Evolutionary conservation across 2,888 invertebrate genomes (phyloP), one percentile per base, ranked within the genome.

Genomic region (Rhyacophila evoluta): DNA sequence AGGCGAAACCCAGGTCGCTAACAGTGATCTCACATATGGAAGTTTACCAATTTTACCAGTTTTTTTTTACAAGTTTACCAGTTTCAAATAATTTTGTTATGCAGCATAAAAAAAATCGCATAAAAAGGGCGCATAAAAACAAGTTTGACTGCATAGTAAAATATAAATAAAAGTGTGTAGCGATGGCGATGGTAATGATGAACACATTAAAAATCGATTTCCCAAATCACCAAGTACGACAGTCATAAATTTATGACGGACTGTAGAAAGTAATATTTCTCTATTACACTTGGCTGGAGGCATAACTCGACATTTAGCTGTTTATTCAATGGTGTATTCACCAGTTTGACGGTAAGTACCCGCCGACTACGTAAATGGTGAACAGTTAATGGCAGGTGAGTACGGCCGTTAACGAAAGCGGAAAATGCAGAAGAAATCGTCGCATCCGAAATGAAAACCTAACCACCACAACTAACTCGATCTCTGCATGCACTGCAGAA

Each of bases 371-470:
- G 25, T 55, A 55, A 55, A 55, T 55, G 55, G 55, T 55, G 1
- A 19, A 19, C 55, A 33, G 25, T 25, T 2, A 39, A 19, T 19
- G 19, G 55, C 55, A 55, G 55, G 55, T 55, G 25, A 55, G 19
- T 55, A 19, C 19, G 10, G 15, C 55, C 55, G 55, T 55, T 15
- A 55, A 55, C 19, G 55, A 55, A 55, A 55, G 55, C 55, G 55
- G 55, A 55, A 55, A 55, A 10, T 19, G 55, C 55, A 55, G 19
- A 55, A 55, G 19, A 55, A 55, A 55, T 55, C 55, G 19, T 55
- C 8, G 55, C 25, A 10, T 55, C 25, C 19, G 19, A 25, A 55
- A 19, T 19, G 19, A 25, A 55, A 19, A 55, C 55, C 55, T 55
- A 8, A 5, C 12, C 19, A 55, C 55, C 19, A 6, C n/a, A 33